A percentile compares a stretch with the other conserved stretches of the same genome.
phyloP scores from a whole-genome alignment of 2,797 vertebrate genomes.

The Oreortyx pictus region DNA sequence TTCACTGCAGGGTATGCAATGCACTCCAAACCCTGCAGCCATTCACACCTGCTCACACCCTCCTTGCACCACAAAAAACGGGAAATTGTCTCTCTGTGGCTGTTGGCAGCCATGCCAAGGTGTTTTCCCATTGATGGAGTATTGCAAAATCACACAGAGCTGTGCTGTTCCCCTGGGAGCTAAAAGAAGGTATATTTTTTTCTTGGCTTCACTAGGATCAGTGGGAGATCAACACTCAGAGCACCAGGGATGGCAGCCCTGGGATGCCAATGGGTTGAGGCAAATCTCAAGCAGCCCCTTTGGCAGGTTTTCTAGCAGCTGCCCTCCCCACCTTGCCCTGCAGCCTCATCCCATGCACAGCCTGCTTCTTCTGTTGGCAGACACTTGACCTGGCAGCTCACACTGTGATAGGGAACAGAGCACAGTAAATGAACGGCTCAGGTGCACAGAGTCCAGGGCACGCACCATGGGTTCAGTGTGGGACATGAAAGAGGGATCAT shows the following conservation, averaged over 20 bases:
- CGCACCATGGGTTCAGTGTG: background rate
- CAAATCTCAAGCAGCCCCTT: background rate
- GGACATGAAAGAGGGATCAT: background rate
- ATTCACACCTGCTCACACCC: background rate
- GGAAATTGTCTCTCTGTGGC: background rate
- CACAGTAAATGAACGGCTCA: too few relatives aligned
- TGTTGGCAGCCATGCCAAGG: background rate
- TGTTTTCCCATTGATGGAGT: background rate
- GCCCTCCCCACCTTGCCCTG: background rate
- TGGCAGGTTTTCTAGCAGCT: background rate
- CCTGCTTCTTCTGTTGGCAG: background rate
- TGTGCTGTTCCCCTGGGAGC: background rate
- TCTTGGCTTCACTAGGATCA: background rate
- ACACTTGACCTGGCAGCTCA: too few relatives aligned
- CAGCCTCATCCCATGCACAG: rapidly evolving
- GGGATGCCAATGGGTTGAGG: background rate
- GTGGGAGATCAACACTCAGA: background rate
- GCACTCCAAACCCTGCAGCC: background rate
- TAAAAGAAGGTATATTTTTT: background rate
- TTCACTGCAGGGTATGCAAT: background rate
- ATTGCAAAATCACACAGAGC: background rate
- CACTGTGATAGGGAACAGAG: too few relatives aligned
- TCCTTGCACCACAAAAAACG: background rate
- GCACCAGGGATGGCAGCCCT: background rate
- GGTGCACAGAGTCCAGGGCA: too few relatives aligned